These are phyloP conservation scores for Caenorhabditis macrosperma DNA, from an alignment of 2,888 invertebrate species.

Conservation along the genomic window DNA sequence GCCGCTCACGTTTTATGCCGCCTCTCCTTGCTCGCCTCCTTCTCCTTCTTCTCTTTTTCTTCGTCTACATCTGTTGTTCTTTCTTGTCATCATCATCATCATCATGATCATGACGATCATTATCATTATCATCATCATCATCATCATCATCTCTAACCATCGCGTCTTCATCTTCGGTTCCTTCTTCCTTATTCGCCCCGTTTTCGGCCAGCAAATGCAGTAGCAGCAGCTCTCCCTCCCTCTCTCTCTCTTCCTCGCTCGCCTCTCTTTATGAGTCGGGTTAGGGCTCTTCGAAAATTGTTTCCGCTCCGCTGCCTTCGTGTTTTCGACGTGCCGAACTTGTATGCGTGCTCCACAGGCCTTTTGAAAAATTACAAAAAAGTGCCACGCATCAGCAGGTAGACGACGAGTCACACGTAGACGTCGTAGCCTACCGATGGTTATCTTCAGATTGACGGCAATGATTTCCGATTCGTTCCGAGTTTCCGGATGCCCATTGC, in stretches of 20 bases:
- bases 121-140: not conserved
- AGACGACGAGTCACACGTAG: not conserved
- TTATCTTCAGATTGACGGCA: constrained; percentile 26
- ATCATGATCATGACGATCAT: not conserved
- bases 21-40: not conserved
- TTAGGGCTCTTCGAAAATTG: constrained; percentile 52
- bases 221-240: constrained; percentile 8
- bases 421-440: constrained; percentile 20
- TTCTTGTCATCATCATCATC: constrained; percentile 1
- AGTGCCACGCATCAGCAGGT: constrained; percentile 39
- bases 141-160: not conserved
- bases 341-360: not conserved
- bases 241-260: not conserved
- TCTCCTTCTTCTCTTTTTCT: constrained; percentile 5
- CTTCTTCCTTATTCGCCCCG: constrained; percentile 6
- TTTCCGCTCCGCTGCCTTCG: constrained; percentile 49
- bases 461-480: not conserved
- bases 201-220: constrained; percentile 2
- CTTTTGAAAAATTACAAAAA: not conserved
- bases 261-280: constrained; percentile 46
- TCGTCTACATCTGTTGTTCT: constrained; percentile 11
- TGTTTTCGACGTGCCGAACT: constrained; percentile 40
- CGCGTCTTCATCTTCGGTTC: constrained; percentile 18
- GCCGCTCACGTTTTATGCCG: constrained; percentile 34
- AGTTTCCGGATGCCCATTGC: constrained; percentile 16